These are phyloP conservation scores for Anguilla megastoma DNA, from an alignment of 2,797 vertebrate genomes.

Conservation along the genomic window DNA sequence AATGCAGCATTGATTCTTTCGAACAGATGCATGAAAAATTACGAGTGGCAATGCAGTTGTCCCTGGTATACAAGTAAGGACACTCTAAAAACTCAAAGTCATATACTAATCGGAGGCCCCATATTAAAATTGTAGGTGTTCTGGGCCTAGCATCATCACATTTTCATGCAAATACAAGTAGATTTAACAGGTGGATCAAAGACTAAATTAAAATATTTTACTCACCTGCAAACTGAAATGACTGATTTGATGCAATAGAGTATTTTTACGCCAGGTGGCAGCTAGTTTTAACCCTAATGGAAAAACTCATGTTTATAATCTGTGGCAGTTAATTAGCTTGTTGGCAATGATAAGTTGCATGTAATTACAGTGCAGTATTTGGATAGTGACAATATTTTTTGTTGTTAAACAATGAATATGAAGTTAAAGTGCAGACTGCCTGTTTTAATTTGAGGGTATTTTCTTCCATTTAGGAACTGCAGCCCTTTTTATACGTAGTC, in stretches of 20 bases:
- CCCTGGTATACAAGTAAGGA: neutral
- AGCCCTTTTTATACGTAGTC: no score
- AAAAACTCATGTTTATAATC: neutral
- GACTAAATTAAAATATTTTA: neutral
- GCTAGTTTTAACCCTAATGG: neutral
- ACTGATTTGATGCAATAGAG: neutral
- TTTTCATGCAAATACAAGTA: neutral
- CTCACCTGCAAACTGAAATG: neutral
- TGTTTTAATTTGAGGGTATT: no score
- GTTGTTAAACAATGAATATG: no score
- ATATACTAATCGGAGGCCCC: neutral
- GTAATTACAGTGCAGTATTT: neutral
- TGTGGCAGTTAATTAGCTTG: neutral
- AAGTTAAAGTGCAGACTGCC: no score
- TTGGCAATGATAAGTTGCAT: neutral
- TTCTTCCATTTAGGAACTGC: no score
- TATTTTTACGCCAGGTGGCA: neutral
- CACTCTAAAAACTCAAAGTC: neutral
- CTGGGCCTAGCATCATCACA: neutral
- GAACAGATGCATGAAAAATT: neutral
- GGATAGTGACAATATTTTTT: no score
- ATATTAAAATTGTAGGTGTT: neutral
- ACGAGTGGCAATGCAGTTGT: neutral
- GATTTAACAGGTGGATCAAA: neutral
- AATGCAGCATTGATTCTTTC: neutral